Evolutionary conservation across 53 echinoderm and acorn worm genomes (phyloP).

Genomic region (Actinopyga echinites): DNA sequence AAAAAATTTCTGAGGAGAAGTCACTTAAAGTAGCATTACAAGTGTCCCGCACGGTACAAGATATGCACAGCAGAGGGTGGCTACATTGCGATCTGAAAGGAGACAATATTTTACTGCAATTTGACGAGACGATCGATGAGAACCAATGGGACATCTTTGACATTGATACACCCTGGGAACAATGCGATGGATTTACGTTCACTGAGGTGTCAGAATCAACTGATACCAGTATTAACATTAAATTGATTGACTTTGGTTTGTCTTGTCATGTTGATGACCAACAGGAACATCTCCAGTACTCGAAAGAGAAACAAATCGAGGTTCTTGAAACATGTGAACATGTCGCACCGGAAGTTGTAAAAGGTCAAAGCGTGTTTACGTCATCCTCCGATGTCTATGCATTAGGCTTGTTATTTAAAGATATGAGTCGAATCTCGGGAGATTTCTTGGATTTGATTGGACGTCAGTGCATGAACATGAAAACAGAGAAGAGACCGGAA

Average conservation of each 20-base stretch:
- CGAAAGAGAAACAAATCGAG: background rate
- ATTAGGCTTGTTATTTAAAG: background rate
- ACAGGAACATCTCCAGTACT: background rate
- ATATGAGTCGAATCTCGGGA: background rate
- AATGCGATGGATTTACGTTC: background rate
- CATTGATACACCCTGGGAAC: constrained; percentile 8
- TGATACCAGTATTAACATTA: background rate
- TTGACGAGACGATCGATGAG: background rate
- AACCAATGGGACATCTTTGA: background rate
- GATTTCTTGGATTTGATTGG: background rate
- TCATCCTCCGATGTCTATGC: background rate
- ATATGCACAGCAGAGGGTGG: constrained; percentile 11
- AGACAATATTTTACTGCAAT: background rate
- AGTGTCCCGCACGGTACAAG: background rate
- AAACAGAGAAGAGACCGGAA: background rate
- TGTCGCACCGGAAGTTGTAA: constrained; percentile 24
- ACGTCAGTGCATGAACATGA: background rate
- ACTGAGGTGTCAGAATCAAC: background rate
- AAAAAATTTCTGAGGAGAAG: background rate
- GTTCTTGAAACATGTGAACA: background rate
- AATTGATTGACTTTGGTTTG: constrained; percentile 21
- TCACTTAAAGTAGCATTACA: background rate
- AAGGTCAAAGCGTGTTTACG: background rate
- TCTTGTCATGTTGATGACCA: background rate
- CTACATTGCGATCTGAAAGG: background rate